Base-by-base conservation (phyloP, 2,113 vertebrate genomes). In the Gymnogyps californianus region DNA sequence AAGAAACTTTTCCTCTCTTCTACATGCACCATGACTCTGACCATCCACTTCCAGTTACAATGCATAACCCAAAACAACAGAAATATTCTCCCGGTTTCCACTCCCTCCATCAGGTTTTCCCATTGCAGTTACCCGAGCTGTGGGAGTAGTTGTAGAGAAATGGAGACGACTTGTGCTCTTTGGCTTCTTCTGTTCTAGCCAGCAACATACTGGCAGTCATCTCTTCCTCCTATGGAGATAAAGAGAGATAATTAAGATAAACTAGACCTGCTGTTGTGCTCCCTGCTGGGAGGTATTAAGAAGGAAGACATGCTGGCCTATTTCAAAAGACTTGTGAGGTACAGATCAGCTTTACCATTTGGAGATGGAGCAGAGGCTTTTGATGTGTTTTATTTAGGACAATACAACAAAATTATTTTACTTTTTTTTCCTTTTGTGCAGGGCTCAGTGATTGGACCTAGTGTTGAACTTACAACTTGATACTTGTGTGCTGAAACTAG, bases 171-270 rank as follows among this genome's bases (percentile, higher is more conserved):
- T 86, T 82, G 7, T 80, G 69, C 69, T 72, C 65, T 77, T 93
- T 71, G 72, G 55, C 49, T 93, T 69, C 58, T 81, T 90, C 76
- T 95, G n/a, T 95, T 93, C 86, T 38, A 92, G 83, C 76, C 83
- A 90, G 86, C 69, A 86, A 67, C 86, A 87, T 38, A 84, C 72
- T 92, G 54, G 72, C 69, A 84, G 18, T 78, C 96, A 94, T 95
- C 85, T 94, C 44, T 83, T 91, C 77, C 52, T 92, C 95, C 95
- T 84, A 28, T 24, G 61, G 96, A 92, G 97, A 87, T 95, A 95
- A 95, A 90, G 88, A 97, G 83, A 93, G 80, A 71, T 93, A 95
- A 96, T 97, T 95, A 95, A 95, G 95, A 96, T 77, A 94, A 92
- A 92, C 90, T 88, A 93, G 83, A 80, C 74, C 61, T 93, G 86